Conservation (phyloP, 2,888 invertebrate species). For the Neria commutata region DNA sequence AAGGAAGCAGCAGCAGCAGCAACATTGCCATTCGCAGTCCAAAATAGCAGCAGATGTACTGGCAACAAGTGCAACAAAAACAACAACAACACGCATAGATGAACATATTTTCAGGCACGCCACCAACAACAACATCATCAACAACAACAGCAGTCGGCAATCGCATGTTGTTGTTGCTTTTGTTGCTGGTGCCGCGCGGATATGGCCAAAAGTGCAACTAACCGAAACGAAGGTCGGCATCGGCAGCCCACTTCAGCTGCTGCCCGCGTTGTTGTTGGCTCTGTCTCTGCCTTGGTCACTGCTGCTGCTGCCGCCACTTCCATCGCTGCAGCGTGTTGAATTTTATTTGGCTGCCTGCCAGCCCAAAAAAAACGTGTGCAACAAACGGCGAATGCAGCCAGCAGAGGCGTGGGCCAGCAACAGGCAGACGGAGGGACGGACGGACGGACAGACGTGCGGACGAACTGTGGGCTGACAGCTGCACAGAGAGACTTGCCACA, state of each 20-base stretch:
- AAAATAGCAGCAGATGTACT: background rate
- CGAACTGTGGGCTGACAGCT: background rate
- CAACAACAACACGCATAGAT: background rate
- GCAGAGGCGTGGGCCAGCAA: background rate
- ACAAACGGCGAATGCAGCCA: background rate
- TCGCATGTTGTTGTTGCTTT: background rate
- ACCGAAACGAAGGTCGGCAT: conserved; percentile 35
- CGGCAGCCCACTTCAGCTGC: background rate
- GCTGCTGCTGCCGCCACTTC: conserved; percentile 7
- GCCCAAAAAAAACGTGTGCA: conserved; percentile 12
- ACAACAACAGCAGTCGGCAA: background rate
- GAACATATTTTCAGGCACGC: background rate
- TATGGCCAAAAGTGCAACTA: conserved; percentile 33
- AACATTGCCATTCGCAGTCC: conserved; percentile 10
- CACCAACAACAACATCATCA: background rate
- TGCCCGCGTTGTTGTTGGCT: background rate
- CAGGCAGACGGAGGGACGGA: background rate
- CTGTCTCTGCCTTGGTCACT: background rate
- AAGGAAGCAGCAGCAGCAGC: background rate
- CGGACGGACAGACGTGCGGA: background rate
- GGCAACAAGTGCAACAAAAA: background rate
- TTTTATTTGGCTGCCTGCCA: conserved; percentile 31
- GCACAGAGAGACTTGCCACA: too few species aligned
- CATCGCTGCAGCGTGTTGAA: conserved; percentile 11
- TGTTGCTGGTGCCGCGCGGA: too few species aligned